Percentiles rank a stretch among this genome's conserved stretches.
phyloP scores from a whole-genome alignment of 2,888 invertebrate genomes.

The Leucania comma region DNA sequence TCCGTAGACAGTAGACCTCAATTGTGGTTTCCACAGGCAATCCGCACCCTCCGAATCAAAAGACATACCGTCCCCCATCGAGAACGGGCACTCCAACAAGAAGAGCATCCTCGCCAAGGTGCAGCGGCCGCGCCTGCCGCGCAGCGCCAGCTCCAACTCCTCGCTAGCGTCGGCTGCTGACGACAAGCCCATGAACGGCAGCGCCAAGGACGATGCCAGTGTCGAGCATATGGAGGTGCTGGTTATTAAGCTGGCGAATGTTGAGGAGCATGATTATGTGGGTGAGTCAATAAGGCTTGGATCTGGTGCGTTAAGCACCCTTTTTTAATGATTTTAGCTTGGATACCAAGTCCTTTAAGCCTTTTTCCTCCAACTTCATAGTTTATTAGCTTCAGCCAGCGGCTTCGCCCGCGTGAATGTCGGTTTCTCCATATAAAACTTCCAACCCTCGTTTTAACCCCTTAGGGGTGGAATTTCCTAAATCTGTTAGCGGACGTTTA shows the following conservation, averaged over 20 bases:
- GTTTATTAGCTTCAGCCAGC: no score
- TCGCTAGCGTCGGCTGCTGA: constrained; percentile 71
- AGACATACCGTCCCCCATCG: constrained; percentile 72
- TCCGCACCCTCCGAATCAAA: constrained; percentile 75
- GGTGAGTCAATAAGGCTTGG: constrained; percentile 73
- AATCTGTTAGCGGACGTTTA: no score
- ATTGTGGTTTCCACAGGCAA: constrained; percentile 72
- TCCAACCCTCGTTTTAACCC: no score
- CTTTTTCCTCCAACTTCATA: no score
- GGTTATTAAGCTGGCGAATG: constrained; percentile 83
- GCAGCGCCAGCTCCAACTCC: constrained; percentile 77
- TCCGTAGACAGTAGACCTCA: no score
- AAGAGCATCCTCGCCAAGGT: constrained; percentile 84
- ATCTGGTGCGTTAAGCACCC: neutral
- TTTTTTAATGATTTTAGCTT: neutral
- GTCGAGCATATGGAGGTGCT: constrained; percentile 82
- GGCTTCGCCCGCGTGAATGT: no score
- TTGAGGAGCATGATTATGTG: constrained; percentile 85
- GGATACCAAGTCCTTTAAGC: no score
- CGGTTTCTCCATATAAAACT: no score
- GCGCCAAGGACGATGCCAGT: constrained; percentile 65
- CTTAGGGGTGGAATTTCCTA: no score
- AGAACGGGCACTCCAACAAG: constrained; percentile 77
- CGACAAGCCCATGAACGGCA: constrained; percentile 72
- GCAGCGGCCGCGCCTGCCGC: constrained; percentile 79